Conservation (phyloP, 2,113 vertebrate genomes). For the Poeciliopsis retropinna region DNA sequence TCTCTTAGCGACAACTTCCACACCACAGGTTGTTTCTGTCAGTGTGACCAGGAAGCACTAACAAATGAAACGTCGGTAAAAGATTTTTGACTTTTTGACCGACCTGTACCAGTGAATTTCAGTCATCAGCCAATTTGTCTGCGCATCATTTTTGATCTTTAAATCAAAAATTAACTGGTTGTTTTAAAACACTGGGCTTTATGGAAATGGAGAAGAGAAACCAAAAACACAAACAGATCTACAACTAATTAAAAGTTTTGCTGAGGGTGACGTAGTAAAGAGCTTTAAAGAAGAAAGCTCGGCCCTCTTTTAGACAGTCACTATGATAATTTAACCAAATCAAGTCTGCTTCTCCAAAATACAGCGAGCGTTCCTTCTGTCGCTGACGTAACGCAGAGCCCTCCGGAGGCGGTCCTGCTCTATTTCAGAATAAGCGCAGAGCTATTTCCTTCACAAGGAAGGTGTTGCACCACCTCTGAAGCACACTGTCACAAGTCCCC, state of each 20-base stretch:
- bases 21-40: no score
- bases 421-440: conserved; percentile 18
- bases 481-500: conserved; percentile 49
- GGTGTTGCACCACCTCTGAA: conserved; percentile 53
- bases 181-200: not conserved
- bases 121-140: no score
- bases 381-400: not conserved
- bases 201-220: not conserved
- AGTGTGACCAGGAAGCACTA: no score
- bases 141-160: not conserved
- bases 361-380: not conserved
- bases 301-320: not conserved
- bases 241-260: not conserved
- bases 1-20: not conserved
- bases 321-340: conserved; percentile 14
- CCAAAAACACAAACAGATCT: not conserved
- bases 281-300: conserved; percentile 2
- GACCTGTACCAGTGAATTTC: not conserved
- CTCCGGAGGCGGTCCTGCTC: not conserved
- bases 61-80: no score
- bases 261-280: not conserved
- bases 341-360: conserved; percentile 5
- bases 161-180: not conserved
- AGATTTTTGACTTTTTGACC: not conserved
- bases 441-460: conserved; percentile 41